Base-by-base conservation (phyloP, 2,797 vertebrate species). In the Distichodus sexfasciatus region DNA sequence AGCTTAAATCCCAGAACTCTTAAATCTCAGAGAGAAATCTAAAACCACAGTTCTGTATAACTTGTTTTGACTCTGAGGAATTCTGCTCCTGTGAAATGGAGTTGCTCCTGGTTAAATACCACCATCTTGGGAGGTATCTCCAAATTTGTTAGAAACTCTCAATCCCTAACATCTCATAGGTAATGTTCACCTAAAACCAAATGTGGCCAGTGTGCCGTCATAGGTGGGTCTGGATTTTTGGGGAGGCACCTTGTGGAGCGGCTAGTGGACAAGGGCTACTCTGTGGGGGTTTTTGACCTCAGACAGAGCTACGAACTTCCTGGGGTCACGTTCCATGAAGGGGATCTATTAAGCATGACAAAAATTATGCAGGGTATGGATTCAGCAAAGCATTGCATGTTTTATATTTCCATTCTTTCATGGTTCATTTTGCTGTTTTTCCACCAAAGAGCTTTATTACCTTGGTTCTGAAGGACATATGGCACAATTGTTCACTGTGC, bases 401-500 rank as follows among this genome's bases (percentile, higher is more conserved):
- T 14, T 5, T 0, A 1, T 53, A 29, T 29, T 28, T 4, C 17
- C 17, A 4, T 28, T 2, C 1, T 36, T 36, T 53, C 3, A 23
- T 43, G 47, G 0, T 11, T 10, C 33, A 14, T 48, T 19, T 50
- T 23, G 4, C 2, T 65, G 17, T 44, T 58, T 47, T 26, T 31
- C 53, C 59, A 17, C 74, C n/a, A n/a, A n/a, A n/a, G 98, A 97
- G 94, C 93, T 76, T 84, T 99, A 81, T 87, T 95, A n/a, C n/a
- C 43, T 81, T 87, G 4, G 94, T 94, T 51, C 75, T 99, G 74
- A 88, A 89, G 76, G 94, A 91, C 0, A 91, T 92, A 54, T 90
- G 89, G 0, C 71, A n/a, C 94, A 50, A 96, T 93, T 38, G 99
- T 99, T 83, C 97, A 99, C 75, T 99, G 97, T 4, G 97, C 97